Evolutionary conservation across 2,797 vertebrate genomes (phyloP).

Genomic region (Manis pentadactyla): DNA sequence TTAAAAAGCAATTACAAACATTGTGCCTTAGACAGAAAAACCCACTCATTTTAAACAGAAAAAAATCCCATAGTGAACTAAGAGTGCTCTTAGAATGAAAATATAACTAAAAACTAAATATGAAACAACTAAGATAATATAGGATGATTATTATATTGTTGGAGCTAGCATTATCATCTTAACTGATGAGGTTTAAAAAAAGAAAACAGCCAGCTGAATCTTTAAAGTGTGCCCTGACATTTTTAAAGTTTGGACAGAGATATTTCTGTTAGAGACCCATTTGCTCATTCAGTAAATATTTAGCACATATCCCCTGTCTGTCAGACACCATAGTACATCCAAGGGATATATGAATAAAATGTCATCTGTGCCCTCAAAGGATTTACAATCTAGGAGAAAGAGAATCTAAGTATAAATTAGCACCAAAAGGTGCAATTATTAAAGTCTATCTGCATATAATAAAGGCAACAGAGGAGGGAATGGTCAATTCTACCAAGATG

Average conservation of each 20-base stretch:
- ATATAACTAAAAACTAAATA: conserved; percentile 55
- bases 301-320: not conserved
- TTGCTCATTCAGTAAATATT: not conserved
- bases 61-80: conserved; percentile 18
- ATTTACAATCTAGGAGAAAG: not conserved
- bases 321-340: not conserved
- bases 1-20: conserved; percentile 66
- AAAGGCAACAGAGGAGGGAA: conserved; percentile 5
- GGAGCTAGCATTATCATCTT: conserved; percentile 42
- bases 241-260: conserved; percentile 11
- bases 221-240: conserved; percentile 26
- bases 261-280: not conserved
- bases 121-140: conserved; percentile 42
- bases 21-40: conserved; percentile 62
- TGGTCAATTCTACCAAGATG: not conserved
- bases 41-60: conserved; percentile 48
- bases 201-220: not conserved
- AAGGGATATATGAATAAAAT: conserved; percentile 1
- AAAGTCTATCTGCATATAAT: not conserved
- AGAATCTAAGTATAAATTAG: not conserved
- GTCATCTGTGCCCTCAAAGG: not conserved
- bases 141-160: conserved; percentile 53
- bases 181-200: not conserved
- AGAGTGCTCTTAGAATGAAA: conserved; percentile 61
- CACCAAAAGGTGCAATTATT: not conserved